These are phyloP conservation scores for Lanistes nyassanus DNA, from an alignment of 1,140 invertebrate species.

Conservation along the genomic window DNA sequence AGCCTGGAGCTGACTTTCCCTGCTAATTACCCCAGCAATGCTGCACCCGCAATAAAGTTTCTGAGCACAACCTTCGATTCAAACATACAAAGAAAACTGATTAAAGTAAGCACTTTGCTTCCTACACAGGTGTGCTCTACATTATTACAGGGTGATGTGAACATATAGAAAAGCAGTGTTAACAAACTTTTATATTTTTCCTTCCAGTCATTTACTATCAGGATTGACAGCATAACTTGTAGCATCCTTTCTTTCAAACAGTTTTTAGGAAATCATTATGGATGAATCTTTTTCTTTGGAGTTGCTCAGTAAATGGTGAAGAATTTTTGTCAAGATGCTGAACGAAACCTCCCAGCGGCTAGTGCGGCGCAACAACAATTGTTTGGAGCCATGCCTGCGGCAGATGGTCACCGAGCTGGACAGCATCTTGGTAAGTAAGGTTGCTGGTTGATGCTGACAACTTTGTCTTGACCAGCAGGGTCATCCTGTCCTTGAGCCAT, in stretches of 20 bases:
- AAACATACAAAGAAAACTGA: slow-evolving; percentile 42
- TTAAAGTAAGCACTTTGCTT: slow-evolving; percentile 39
- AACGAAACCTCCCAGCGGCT: slow-evolving; percentile 79
- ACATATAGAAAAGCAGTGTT: no score
- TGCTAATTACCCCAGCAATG: slow-evolving; percentile 79
- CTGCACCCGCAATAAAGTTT: slow-evolving; percentile 79
- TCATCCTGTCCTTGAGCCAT: no score
- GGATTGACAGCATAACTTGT: no score
- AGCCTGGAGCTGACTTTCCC: slow-evolving; percentile 85
- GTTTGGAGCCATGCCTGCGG: slow-evolving; percentile 82
- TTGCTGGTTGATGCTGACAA: background rate
- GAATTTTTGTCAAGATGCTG: slow-evolving; percentile 69
- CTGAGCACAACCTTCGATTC: slow-evolving; percentile 61
- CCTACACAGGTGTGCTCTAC: background rate
- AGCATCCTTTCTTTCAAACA: no score
- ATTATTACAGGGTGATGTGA: no score
- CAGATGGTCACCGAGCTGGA: slow-evolving; percentile 72
- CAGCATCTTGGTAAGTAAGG: slow-evolving; percentile 48
- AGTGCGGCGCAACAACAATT: slow-evolving; percentile 81
- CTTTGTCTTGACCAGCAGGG: no score
- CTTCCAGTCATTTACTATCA: no score
- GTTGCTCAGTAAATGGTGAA: no score
- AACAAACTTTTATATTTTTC: no score
- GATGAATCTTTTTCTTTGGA: no score
- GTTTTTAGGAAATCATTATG: no score